Evolutionary conservation across 2,113 vertebrate species (phyloP).

Genomic region (Phainopepla nitens): DNA sequence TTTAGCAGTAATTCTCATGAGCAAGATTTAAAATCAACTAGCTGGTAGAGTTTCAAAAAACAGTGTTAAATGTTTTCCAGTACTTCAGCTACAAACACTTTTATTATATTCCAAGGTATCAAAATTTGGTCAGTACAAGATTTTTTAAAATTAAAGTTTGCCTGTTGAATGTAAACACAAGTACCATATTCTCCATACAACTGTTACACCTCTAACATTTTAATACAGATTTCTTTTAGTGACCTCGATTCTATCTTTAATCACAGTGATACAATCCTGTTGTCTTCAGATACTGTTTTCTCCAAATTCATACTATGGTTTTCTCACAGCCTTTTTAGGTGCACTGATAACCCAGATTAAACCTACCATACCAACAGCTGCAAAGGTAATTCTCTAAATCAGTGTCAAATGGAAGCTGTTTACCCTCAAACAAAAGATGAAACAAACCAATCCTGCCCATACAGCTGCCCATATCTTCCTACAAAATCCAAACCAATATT

Average conservation of each 20-base stretch:
- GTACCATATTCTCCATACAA: background rate
- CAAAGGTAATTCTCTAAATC: background rate
- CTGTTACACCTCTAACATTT: background rate
- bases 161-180: background rate
- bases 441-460: background rate
- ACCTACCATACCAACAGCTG: background rate
- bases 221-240: background rate
- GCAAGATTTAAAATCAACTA: background rate
- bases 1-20: background rate
- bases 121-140: background rate
- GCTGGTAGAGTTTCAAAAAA: background rate
- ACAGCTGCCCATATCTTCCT: background rate
- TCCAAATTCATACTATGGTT: background rate
- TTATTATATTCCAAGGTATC: background rate
- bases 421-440: background rate
- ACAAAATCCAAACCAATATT: background rate
- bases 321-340: background rate
- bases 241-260: background rate
- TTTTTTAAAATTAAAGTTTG: background rate
- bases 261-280: background rate
- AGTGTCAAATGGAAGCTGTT: background rate
- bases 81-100: background rate
- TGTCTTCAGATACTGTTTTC: background rate
- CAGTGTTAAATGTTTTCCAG: background rate
- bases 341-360: background rate